Evolutionary conservation across 2,797 vertebrate genomes (phyloP), one percentile per base, ranked within the genome.

Genomic region (Falco rusticolus): DNA sequence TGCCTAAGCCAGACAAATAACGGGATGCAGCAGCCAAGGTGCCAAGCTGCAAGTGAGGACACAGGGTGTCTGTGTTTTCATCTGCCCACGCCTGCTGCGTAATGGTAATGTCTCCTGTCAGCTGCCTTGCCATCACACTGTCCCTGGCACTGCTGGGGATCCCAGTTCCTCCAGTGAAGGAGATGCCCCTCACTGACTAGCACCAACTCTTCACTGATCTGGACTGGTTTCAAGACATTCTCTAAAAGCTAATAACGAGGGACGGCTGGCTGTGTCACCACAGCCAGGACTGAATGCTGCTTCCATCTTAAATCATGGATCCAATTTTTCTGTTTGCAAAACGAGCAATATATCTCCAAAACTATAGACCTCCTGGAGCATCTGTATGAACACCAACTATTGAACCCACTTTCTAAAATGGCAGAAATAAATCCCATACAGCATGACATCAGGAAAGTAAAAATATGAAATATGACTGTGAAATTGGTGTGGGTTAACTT

Each of bases 1-100:
- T 1, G 2, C 31, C 43, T 65, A 69, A 76, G 41, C 5, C 34
- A 77, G 39, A 77, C 10, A 61, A 53, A 69, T 31, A 45, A 31
- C 0, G 5, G 34, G 59, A 82, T 1, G 2, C 0, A 3, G 43
- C 7, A 79, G 50, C 10, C 34, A 69, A 65, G 54, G 29, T 41
- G 19, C 16, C 3, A 12, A 80, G 51, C 37, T 26, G 41, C 50
- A 56, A 48, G 41, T 24, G 26, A 80, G n/a, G 51, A 69, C 18
- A 66, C 0, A 0, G 6, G 13, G 10, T 19, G 13, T 7, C 45
- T 16, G 4, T 16, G 48, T 63, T n/a, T 15, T 29, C 21, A 61
- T 20, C 33, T 11, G 2, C 29, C 48, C 11, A 10, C 14, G 13
- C 19, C 61, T 63, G 4, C 21, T 65, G 47, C 1, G 1, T 45